These are phyloP conservation scores for Enteromius viviparus DNA, from an alignment of 2,797 vertebrate species.

Conservation along the genomic window DNA sequence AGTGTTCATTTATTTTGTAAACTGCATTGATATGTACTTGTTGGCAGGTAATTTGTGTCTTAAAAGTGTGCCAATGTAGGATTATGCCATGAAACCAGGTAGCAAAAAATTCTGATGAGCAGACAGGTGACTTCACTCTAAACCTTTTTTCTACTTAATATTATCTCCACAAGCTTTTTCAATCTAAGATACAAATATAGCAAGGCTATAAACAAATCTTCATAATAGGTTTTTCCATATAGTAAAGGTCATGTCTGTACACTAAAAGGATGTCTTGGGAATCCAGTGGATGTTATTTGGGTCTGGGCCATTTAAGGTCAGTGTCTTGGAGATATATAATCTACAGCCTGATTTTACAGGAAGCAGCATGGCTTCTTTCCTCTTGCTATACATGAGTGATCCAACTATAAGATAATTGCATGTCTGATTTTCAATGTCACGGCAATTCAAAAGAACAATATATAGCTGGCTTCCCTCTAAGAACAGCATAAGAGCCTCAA, in stretches of 20 bases:
- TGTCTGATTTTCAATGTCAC: slow-evolving; percentile 22
- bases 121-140: no score
- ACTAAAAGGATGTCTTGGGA: neutral
- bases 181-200: slow-evolving; percentile 4
- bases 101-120: neutral
- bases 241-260: neutral
- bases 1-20: no score
- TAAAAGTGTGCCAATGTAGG: no score
- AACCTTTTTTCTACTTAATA: neutral
- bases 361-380: neutral
- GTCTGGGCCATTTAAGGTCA: neutral
- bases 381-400: neutral
- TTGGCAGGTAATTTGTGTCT: no score
- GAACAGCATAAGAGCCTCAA: neutral
- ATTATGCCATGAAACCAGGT: no score
- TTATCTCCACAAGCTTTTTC: neutral
- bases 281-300: slow-evolving; percentile 2
- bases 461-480: neutral
- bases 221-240: neutral
- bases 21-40: no score
- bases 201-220: neutral
- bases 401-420: slow-evolving; percentile 20
- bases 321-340: neutral
- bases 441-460: slow-evolving; percentile 22
- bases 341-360: slow-evolving; percentile 26